Conservation (phyloP, 35 echinoderm and acorn worm species). For the Patiria miniata region DNA sequence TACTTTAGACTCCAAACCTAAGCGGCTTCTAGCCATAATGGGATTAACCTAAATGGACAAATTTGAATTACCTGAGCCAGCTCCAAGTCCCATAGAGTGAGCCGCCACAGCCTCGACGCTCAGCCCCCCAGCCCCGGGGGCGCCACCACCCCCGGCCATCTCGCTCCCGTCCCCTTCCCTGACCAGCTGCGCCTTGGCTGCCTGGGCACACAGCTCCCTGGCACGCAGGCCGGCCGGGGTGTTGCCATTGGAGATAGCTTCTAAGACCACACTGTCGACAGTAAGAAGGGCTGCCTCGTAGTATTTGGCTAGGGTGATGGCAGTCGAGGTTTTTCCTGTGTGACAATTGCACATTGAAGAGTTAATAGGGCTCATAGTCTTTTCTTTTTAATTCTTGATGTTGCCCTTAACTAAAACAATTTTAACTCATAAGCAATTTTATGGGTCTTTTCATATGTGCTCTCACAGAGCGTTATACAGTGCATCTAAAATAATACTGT, state of each 20-base stretch:
- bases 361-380: too few species aligned
- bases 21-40: too few species aligned
- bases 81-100: constrained; percentile 75
- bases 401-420: too few species aligned
- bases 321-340: constrained; percentile 96
- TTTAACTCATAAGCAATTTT: too few species aligned
- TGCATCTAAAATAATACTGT: too few species aligned
- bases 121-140: constrained; percentile 67
- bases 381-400: too few species aligned
- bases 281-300: constrained; percentile 96
- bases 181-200: constrained; percentile 87
- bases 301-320: constrained; percentile 91
- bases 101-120: constrained; percentile 93
- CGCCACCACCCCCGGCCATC: neutral
- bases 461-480: too few species aligned
- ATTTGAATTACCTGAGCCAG: constrained; percentile 84
- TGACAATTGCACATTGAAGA: too few species aligned
- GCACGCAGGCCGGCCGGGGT: constrained; percentile 84
- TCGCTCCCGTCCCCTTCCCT: constrained; percentile 82
- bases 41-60: too few species aligned
- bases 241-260: constrained; percentile 94
- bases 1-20: too few species aligned
- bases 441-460: too few species aligned
- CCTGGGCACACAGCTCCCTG: constrained; percentile 92
- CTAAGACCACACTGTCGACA: constrained; percentile 86